A percentile compares a stretch with the other conserved stretches of the same genome.
phyloP scores from a whole-genome alignment of 2,113 vertebrate species.

The Mionectes macconnelli region DNA sequence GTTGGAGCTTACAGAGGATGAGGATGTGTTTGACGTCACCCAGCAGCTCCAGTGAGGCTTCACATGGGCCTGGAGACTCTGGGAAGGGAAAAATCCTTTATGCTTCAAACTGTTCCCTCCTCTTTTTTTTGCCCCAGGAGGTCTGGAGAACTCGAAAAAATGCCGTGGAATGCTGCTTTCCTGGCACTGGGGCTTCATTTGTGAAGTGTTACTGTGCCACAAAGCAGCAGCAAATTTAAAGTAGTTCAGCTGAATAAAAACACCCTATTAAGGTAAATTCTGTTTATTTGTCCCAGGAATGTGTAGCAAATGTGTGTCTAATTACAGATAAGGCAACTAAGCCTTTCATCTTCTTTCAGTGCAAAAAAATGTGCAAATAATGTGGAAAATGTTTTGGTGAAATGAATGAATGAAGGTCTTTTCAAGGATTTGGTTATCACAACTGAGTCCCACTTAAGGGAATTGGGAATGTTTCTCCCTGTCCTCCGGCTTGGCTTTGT shows the following conservation, averaged over 20 bases:
- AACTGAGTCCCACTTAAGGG: neutral
- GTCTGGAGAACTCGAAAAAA: neutral
- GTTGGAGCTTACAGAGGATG: neutral
- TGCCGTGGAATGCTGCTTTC: neutral
- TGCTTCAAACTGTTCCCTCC: neutral
- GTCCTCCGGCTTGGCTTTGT: neutral
- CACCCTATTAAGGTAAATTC: neutral
- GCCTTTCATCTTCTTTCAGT: slow-evolving; percentile 29
- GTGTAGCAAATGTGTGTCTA: neutral
- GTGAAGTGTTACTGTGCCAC: neutral
- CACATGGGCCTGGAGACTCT: neutral
- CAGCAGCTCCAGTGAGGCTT: neutral
- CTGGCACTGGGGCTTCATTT: neutral
- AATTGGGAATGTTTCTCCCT: neutral
- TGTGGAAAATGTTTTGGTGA: neutral
- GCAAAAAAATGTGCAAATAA: slow-evolving; percentile 17
- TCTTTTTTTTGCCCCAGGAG: neutral
- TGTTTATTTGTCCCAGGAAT: slow-evolving; percentile 30
- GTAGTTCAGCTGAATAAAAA: neutral
- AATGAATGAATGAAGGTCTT: neutral
- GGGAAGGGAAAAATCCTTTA: neutral
- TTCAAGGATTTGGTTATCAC: slow-evolving; percentile 11
- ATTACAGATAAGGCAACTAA: slow-evolving; percentile 25
- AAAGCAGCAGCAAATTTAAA: slow-evolving; percentile 16
- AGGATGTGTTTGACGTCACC: neutral